phyloP scores from a whole-genome alignment of 2,113 vertebrate genomes.

The Aix galericulata region DNA sequence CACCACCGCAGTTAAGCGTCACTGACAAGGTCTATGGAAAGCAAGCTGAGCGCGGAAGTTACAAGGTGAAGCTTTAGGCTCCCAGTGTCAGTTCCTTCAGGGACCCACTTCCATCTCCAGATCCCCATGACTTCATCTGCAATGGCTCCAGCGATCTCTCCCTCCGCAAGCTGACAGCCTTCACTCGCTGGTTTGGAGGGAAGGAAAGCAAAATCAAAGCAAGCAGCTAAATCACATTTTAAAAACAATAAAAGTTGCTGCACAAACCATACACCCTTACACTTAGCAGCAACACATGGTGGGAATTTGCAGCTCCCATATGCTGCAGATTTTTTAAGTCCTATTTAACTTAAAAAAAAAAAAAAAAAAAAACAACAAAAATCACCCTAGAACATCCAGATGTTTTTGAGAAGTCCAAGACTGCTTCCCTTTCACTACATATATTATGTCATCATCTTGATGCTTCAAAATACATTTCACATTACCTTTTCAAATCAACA shows the following conservation, averaged over 20 bases:
- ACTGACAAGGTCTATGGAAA: background rate
- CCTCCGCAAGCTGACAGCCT: background rate
- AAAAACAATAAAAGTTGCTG: background rate
- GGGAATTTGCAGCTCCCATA: background rate
- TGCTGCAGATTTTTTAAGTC: background rate
- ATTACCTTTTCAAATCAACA: background rate
- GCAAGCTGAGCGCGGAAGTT: background rate
- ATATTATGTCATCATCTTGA: background rate
- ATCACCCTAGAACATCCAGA: background rate
- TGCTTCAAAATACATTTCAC: background rate
- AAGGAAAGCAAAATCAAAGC: background rate
- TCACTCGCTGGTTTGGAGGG: background rate
- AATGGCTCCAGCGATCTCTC: background rate
- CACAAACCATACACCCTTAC: background rate
- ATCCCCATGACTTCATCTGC: accelerated
- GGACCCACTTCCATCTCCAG: background rate
- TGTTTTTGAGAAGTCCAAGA: background rate
- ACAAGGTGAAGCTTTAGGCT: background rate
- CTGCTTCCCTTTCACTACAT: background rate
- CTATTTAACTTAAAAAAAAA: background rate
- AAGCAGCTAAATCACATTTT: background rate
- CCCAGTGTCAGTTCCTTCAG: background rate
- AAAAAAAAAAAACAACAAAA: background rate
- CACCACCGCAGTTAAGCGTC: background rate
- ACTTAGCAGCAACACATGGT: background rate